These are phyloP conservation scores for Lithophane ornitopus DNA, from an alignment of 2,888 invertebrate species.

Conservation along the genomic window DNA sequence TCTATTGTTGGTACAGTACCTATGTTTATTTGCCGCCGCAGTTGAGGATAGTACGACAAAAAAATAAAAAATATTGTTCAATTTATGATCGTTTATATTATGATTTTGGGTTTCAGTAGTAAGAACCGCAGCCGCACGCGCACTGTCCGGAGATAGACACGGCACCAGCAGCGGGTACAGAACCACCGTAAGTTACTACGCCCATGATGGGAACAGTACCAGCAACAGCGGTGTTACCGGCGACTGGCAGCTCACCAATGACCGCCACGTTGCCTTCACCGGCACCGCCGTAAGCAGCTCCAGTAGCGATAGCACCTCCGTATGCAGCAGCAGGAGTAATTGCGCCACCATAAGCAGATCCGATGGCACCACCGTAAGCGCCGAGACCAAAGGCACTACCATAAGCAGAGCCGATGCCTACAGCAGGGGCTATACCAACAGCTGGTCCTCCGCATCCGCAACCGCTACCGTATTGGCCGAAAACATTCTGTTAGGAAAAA, in stretches of 20 bases:
- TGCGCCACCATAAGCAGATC: slow-evolving; percentile 16
- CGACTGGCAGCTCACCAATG: slow-evolving; percentile 65
- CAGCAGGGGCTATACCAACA: too few species aligned
- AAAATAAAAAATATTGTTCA: too few species aligned
- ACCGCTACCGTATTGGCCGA: too few species aligned
- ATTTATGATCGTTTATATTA: not conserved
- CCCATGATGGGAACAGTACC: slow-evolving; percentile 71
- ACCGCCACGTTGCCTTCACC: slow-evolving; percentile 73
- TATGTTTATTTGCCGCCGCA: too few species aligned
- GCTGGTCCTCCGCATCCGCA: too few species aligned
- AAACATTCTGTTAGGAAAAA: too few species aligned
- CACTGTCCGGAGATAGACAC: slow-evolving; percentile 48
- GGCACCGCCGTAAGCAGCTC: slow-evolving; percentile 33
- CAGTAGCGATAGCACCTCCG: slow-evolving; percentile 16
- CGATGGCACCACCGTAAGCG: slow-evolving; percentile 3
- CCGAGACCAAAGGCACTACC: too few species aligned
- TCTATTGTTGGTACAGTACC: too few species aligned
- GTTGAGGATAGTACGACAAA: too few species aligned
- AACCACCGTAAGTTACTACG: slow-evolving; percentile 58
- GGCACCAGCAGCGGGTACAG: slow-evolving; percentile 47
- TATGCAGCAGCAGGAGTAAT: not conserved
- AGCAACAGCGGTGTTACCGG: slow-evolving; percentile 46
- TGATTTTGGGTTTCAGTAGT: not conserved
- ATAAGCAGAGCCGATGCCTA: too few species aligned
- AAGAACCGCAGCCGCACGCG: slow-evolving; percentile 42